Percentiles rank a stretch among this genome's conserved stretches.
phyloP scores from a whole-genome alignment of 2,113 vertebrate species.

The Pleuronectes platessa region DNA sequence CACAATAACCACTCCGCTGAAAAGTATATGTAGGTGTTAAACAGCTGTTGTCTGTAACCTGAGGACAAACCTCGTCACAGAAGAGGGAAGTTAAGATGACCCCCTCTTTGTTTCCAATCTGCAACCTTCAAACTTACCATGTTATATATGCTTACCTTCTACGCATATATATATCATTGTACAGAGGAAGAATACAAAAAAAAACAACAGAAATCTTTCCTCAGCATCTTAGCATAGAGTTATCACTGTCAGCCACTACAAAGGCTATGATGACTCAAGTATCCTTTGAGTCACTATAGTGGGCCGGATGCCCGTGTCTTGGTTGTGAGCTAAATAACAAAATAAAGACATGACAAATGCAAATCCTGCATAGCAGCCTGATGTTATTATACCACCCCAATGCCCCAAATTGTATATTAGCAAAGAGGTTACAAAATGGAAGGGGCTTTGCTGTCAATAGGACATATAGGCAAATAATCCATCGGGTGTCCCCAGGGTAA shows the following conservation, averaged over 20 bases:
- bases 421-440: slow-evolving; percentile 51
- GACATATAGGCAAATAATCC: slow-evolving; percentile 83
- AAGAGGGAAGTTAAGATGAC: slow-evolving; percentile 56
- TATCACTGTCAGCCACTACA: slow-evolving; percentile 27
- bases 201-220: slow-evolving; percentile 5
- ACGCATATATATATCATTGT: not conserved
- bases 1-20: slow-evolving; percentile 51
- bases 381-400: slow-evolving; percentile 38
- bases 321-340: slow-evolving; percentile 24
- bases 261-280: slow-evolving; percentile 12
- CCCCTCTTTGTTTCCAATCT: slow-evolving; percentile 58
- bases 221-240: not conserved
- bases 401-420: slow-evolving; percentile 55
- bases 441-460: slow-evolving; percentile 70
- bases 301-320: slow-evolving; percentile 28
- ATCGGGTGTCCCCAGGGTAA: slow-evolving; percentile 73
- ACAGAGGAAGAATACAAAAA: not conserved
- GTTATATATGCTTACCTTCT: not conserved
- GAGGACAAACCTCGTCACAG: slow-evolving; percentile 57
- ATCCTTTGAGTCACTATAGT: slow-evolving; percentile 34
- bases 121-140: slow-evolving; percentile 28
- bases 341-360: slow-evolving; percentile 49
- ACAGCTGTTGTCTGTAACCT: slow-evolving; percentile 74
- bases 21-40: slow-evolving; percentile 63
- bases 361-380: slow-evolving; percentile 40